Conservation (phyloP, 2,888 invertebrate genomes). For the Teleogryllus oceanicus region DNA sequence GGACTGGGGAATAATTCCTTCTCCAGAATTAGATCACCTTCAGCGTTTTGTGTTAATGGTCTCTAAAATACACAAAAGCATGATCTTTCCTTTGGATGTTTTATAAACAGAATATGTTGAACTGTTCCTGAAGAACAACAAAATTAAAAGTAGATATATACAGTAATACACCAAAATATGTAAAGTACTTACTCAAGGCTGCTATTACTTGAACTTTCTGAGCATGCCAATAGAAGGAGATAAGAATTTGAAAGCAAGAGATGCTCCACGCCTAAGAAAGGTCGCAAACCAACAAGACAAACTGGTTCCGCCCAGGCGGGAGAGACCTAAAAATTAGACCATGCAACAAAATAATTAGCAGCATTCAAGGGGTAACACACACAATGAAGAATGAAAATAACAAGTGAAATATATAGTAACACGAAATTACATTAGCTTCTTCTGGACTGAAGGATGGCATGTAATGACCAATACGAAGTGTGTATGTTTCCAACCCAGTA, state of each 20-base stretch:
- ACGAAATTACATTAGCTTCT: conserved; percentile 7
- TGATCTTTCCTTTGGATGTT: too few species aligned
- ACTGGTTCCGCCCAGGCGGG: conserved; percentile 59
- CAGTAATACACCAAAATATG: too few species aligned
- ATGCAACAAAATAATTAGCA: background rate
- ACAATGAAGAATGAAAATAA: conserved; percentile 21
- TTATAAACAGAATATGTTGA: too few species aligned
- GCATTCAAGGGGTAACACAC: background rate
- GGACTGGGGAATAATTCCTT: too few species aligned
- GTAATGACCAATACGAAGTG: conserved; percentile 61
- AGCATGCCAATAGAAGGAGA: conserved; percentile 57
- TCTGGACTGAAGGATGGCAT: conserved; percentile 44
- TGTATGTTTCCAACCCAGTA: conserved; percentile 73
- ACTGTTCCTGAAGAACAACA: too few species aligned
- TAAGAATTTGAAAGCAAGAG: conserved; percentile 52
- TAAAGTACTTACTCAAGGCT: conserved; percentile 38
- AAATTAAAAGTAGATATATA: too few species aligned
- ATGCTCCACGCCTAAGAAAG: conserved; percentile 62
- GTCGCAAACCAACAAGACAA: conserved; percentile 64
- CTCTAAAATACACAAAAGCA: too few species aligned
- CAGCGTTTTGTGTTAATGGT: too few species aligned
- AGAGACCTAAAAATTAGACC: conserved; percentile 48
- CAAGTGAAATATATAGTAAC: background rate
- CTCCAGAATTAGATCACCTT: too few species aligned
- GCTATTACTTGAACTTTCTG: conserved; percentile 51